A percentile compares a stretch with the other conserved stretches of the same genome.
Evolutionary conservation across 2,797 vertebrate genomes (phyloP).

Genomic region (Poeciliopsis gracilis): DNA sequence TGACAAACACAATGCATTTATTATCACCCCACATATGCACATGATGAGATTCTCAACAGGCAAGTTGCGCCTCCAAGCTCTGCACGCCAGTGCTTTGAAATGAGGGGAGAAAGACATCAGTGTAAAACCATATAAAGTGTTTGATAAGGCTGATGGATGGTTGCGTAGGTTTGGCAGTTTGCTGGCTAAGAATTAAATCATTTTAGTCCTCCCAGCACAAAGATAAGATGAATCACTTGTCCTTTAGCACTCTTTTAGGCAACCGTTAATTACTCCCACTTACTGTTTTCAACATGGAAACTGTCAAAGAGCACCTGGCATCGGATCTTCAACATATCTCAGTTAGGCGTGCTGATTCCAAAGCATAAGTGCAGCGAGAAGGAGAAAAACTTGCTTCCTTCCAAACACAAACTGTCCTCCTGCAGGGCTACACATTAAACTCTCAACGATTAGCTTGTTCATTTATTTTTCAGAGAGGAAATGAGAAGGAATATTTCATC

Average conservation of each 20-base stretch:
- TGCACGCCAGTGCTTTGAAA: slow-evolving; percentile 17
- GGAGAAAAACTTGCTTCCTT: slow-evolving; percentile 2
- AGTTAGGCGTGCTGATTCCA: slow-evolving; percentile 29
- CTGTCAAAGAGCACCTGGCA: slow-evolving; percentile 65
- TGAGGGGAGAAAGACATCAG: slow-evolving; percentile 22
- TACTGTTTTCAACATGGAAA: slow-evolving; percentile 56
- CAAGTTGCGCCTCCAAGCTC: slow-evolving; percentile 31
- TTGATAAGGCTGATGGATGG: slow-evolving; percentile 52
- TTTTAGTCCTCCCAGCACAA: slow-evolving; percentile 45
- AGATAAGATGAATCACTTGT: slow-evolving; percentile 68
- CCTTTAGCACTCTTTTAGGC: slow-evolving; percentile 68
- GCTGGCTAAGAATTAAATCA: slow-evolving; percentile 67
- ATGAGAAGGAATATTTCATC: slow-evolving; percentile 51
- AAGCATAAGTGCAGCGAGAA: slow-evolving; percentile 5
- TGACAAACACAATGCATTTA: slow-evolving; percentile 73
- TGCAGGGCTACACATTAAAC: slow-evolving; percentile 28
- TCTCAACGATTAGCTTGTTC: slow-evolving; percentile 21
- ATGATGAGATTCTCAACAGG: slow-evolving; percentile 37
- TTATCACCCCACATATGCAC: slow-evolving; percentile 60
- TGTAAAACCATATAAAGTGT: slow-evolving; percentile 29
- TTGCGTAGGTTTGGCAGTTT: slow-evolving; percentile 63
- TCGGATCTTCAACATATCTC: slow-evolving; percentile 34
- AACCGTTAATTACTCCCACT: slow-evolving; percentile 73
- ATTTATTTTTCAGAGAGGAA: slow-evolving; percentile 47
- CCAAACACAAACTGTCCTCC: slow-evolving; percentile 15